Evolutionary conservation across 1,140 invertebrate species (phyloP).

Genomic region (Drosophila tropicalis): DNA sequence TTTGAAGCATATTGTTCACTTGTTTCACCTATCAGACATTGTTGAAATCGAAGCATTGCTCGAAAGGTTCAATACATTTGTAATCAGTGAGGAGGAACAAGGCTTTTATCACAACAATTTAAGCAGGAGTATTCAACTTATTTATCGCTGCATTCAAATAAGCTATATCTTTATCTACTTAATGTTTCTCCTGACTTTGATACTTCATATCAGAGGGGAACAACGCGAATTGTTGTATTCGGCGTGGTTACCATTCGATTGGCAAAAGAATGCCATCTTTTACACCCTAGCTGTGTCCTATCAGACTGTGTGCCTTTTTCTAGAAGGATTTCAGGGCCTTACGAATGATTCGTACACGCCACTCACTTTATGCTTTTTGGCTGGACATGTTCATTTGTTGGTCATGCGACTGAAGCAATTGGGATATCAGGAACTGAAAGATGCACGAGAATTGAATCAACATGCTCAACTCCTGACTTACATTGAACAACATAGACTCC

Average conservation of each 20-base stretch:
- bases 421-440: conserved; percentile 17
- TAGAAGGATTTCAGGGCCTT: conserved; percentile 37
- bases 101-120: conserved; percentile 37
- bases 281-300: conserved; percentile 36
- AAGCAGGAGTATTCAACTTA: conserved; percentile 12
- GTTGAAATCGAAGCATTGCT: conserved; percentile 45
- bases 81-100: conserved; percentile 32
- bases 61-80: conserved; percentile 31
- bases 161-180: conserved; percentile 39
- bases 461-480: conserved; percentile 23
- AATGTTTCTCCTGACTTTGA: conserved; percentile 3
- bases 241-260: conserved; percentile 57
- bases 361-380: conserved; percentile 45
- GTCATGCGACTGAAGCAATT: conserved; percentile 38
- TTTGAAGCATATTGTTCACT: conserved; percentile 44
- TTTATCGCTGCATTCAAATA: conserved; percentile 45
- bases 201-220: background rate
- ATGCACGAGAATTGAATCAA: background rate
- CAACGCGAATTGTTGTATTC: conserved; percentile 33
- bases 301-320: conserved; percentile 27
- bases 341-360: conserved; percentile 48
- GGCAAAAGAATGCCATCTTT: background rate
- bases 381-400: conserved; percentile 52
- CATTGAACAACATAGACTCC: conserved; percentile 45
- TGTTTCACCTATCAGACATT: conserved; percentile 42